Percentiles rank a stretch among this genome's conserved stretches.
Evolutionary conservation across 2,113 vertebrate species (phyloP).

Genomic region (Corythornis madagascariensis): DNA sequence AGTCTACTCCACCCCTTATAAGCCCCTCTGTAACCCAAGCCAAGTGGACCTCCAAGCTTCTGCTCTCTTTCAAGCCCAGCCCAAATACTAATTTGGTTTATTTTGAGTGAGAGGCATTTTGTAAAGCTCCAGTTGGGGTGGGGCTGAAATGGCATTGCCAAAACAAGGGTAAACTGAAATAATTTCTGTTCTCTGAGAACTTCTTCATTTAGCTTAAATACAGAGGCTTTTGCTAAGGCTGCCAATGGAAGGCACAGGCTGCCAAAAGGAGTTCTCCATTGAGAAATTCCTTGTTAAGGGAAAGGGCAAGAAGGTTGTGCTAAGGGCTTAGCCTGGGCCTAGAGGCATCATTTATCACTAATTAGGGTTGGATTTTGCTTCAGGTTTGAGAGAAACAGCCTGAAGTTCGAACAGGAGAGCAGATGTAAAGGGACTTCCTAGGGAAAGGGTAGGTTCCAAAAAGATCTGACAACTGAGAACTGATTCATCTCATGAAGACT

Average conservation of each 20-base stretch:
- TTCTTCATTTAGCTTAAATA: not conserved
- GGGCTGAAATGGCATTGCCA: not conserved
- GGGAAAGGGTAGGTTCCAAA: not conserved
- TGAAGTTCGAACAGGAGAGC: not conserved
- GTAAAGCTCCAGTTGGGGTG: not conserved
- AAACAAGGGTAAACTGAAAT: not conserved
- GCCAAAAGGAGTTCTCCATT: not conserved
- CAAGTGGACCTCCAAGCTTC: not conserved
- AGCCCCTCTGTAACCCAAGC: not conserved
- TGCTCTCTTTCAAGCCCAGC: not conserved
- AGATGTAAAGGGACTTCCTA: not conserved
- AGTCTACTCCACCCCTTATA: not conserved
- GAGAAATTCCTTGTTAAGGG: not conserved
- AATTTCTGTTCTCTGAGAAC: not conserved
- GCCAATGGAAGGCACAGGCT: not conserved
- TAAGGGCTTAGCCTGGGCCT: not conserved
- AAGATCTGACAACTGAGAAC: not conserved
- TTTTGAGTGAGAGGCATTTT: not conserved
- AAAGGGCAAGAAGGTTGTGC: not conserved
- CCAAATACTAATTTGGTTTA: not conserved
- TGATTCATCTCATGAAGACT: not conserved
- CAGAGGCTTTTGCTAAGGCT: not conserved
- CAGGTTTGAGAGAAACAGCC: not conserved
- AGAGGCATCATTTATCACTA: not conserved
- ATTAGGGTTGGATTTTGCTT: not conserved